phyloP scores from a whole-genome alignment of 2,888 invertebrate species.

The Aleiodes leptofemur region DNA sequence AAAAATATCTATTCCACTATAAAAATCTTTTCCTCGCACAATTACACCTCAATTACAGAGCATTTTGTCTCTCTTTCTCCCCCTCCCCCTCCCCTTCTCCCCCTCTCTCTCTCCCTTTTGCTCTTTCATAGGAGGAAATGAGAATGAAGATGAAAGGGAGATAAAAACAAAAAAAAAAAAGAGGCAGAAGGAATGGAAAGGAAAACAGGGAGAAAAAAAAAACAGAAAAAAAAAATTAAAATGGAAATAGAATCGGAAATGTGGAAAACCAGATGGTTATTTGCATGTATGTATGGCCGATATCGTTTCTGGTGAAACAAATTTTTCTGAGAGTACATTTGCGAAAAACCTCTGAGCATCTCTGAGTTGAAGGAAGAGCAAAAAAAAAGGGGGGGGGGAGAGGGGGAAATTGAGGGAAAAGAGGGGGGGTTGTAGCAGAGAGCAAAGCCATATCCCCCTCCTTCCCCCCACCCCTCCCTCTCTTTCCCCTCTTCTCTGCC shows the following conservation, averaged over 20 bases:
- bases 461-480: no score
- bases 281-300: conserved; percentile 56
- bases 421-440: conserved; percentile 43
- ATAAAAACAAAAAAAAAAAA: not conserved
- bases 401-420: conserved; percentile 36
- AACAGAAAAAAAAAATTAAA: conserved; percentile 40
- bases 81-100: no score
- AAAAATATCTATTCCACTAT: conserved; percentile 16
- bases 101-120: no score
- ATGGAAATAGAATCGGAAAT: conserved; percentile 51
- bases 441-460: conserved; percentile 38
- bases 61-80: not conserved
- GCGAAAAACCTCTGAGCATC: conserved; percentile 55
- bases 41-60: conserved; percentile 31
- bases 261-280: conserved; percentile 42
- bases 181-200: not conserved
- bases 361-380: conserved; percentile 53
- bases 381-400: conserved; percentile 50
- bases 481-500: conserved; percentile 45
- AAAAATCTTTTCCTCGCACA: conserved; percentile 14
- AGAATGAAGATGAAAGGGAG: conserved; percentile 2
- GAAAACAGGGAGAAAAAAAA: conserved; percentile 12
- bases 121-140: not conserved
- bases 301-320: conserved; percentile 54
- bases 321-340: conserved; percentile 54